A percentile compares a stretch with the other conserved stretches of the same genome.
Evolutionary conservation across 2,797 vertebrate genomes (phyloP).

Genomic region (Acanthurus tractus): DNA sequence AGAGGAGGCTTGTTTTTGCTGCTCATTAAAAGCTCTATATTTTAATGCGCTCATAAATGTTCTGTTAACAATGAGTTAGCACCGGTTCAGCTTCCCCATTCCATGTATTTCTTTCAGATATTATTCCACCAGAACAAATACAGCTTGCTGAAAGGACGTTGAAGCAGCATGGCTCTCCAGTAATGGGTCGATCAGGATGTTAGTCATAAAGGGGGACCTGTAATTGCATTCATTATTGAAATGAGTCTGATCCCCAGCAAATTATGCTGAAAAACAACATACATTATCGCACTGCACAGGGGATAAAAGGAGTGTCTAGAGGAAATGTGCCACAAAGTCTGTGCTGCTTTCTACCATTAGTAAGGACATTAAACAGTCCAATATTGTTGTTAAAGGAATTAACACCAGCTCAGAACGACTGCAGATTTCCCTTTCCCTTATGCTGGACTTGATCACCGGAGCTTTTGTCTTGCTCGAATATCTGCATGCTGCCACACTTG

Average conservation of each 20-base stretch:
- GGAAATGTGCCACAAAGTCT: slow-evolving; percentile 60
- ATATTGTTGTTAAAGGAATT: slow-evolving; percentile 43
- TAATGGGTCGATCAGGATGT: slow-evolving; percentile 76
- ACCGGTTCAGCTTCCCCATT: slow-evolving; percentile 11
- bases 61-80: slow-evolving; percentile 13
- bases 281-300: slow-evolving; percentile 56
- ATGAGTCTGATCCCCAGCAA: slow-evolving; percentile 70
- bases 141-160: slow-evolving; percentile 35
- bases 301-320: slow-evolving; percentile 50
- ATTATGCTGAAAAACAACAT: slow-evolving; percentile 70
- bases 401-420: slow-evolving; percentile 47
- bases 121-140: slow-evolving; percentile 35
- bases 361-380: slow-evolving; percentile 41
- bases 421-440: slow-evolving; percentile 18
- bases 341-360: slow-evolving; percentile 23
- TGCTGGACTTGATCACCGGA: slow-evolving; percentile 19
- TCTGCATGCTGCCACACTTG: slow-evolving; percentile 17
- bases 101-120: slow-evolving; percentile 20
- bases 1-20: not conserved
- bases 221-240: slow-evolving; percentile 81
- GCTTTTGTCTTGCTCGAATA: slow-evolving; percentile 42
- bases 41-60: slow-evolving; percentile 21
- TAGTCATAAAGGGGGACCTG: slow-evolving; percentile 73
- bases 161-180: slow-evolving; percentile 58
- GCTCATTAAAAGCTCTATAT: slow-evolving; percentile 16